These are phyloP conservation scores for Manacus vitellinus DNA, from an alignment of 2,113 vertebrate species.

Conservation along the genomic window DNA sequence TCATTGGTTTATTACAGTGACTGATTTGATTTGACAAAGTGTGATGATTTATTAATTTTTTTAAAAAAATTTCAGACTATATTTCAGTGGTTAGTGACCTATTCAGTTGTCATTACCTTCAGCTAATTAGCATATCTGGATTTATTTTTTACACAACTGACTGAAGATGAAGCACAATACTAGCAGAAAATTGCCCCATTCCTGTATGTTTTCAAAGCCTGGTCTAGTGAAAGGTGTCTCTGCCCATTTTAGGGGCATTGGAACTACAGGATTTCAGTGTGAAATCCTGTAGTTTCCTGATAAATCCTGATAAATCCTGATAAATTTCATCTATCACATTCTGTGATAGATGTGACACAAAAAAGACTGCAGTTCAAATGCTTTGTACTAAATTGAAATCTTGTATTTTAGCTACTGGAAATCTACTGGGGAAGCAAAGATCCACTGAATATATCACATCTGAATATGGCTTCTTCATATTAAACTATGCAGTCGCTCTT, in stretches of 20 bases:
- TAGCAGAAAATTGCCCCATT: neutral
- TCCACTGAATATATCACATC: neutral
- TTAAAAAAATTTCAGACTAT: neutral
- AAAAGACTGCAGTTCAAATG: neutral
- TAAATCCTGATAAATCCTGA: too few relatives aligned
- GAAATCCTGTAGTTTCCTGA: too few relatives aligned
- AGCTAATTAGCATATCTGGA: constrained; percentile 8
- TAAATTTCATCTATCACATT: too few relatives aligned
- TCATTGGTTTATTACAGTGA: neutral
- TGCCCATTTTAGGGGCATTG: neutral
- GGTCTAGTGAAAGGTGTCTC: neutral
- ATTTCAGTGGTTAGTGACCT: neutral
- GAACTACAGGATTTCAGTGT: neutral
- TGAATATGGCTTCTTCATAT: neutral
- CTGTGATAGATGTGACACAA: neutral
- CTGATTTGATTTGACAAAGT: neutral
- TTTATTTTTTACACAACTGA: neutral
- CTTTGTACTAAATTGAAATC: neutral
- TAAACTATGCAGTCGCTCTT: neutral
- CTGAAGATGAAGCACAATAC: neutral
- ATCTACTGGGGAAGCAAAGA: neutral
- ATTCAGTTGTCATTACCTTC: neutral
- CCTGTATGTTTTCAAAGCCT: neutral
- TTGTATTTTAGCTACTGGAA: neutral
- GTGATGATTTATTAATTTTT: neutral